Percentiles rank a stretch among this genome's conserved stretches.
Evolutionary conservation across 2,113 vertebrate species (phyloP).

Genomic region (Hippocampus barbouri): DNA sequence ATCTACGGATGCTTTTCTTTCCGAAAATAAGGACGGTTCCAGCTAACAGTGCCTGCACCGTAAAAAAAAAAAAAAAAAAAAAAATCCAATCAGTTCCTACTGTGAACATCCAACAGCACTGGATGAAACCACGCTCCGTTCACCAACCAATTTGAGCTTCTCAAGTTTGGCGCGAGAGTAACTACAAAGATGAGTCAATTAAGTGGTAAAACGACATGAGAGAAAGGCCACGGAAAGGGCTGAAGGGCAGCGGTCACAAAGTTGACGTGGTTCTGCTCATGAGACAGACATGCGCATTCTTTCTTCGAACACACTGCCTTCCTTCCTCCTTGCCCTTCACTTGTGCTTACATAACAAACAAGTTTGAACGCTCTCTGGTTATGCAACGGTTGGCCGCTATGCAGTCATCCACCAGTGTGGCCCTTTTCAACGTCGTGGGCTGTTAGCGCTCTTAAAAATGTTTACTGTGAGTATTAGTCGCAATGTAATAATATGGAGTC

Average conservation of each 20-base stretch:
- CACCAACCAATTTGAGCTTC: not conserved
- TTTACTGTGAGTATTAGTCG: slow-evolving; percentile 4
- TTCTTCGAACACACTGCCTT: slow-evolving; percentile 17
- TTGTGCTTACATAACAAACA: slow-evolving; percentile 55
- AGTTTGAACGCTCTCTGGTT: slow-evolving; percentile 37
- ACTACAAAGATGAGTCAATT: no score
- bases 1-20: no score
- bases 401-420: slow-evolving; percentile 23
- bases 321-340: slow-evolving; percentile 20
- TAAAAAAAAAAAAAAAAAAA: no score
- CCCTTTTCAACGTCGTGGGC: slow-evolving; percentile 28
- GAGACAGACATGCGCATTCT: not conserved
- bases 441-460: not conserved
- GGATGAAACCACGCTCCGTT: not conserved
- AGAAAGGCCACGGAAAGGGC: not conserved
- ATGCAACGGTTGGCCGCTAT: slow-evolving; percentile 41
- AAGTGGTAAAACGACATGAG: no score
- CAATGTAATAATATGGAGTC: not conserved
- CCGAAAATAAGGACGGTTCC: no score
- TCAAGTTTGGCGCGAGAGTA: no score
- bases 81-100: no score
- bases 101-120: no score
- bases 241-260: not conserved
- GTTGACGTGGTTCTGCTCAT: not conserved
- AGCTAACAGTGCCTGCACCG: no score